These are phyloP conservation scores for Coracias cyanogaster DNA, from an alignment of 2,797 vertebrate genomes.

Conservation along the genomic window DNA sequence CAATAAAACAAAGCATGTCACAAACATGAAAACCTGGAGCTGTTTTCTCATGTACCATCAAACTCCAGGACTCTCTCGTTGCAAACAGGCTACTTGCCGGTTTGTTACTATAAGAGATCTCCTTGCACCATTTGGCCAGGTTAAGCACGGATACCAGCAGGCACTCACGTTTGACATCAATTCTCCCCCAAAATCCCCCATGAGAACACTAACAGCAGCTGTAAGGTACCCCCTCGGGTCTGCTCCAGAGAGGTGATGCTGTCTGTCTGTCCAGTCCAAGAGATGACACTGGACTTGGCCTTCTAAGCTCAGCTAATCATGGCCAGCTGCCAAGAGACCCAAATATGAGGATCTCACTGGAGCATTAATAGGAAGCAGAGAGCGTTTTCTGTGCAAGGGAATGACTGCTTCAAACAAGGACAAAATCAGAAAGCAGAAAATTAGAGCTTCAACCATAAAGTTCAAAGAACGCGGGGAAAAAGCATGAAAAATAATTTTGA, in stretches of 20 bases:
- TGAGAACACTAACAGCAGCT: background rate
- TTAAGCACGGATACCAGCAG: background rate
- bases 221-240: background rate
- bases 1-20: background rate
- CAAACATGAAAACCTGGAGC: background rate
- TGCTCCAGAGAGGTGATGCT: background rate
- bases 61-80: background rate
- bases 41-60: background rate
- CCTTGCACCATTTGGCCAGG: background rate
- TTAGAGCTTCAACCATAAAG: slow-evolving; percentile 46
- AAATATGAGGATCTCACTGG: background rate
- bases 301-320: background rate
- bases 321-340: background rate
- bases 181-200: accelerated
- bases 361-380: background rate
- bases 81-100: background rate
- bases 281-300: background rate
- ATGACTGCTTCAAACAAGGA: slow-evolving; percentile 15
- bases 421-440: slow-evolving; percentile 37
- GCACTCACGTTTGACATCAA: accelerated
- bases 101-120: background rate
- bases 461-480: slow-evolving; percentile 49
- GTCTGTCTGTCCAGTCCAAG: background rate
- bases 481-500: slow-evolving; percentile 57
- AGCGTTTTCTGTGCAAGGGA: background rate